Base-by-base conservation (phyloP, 2,797 vertebrate species). In the Crocidura indochinensis region DNA sequence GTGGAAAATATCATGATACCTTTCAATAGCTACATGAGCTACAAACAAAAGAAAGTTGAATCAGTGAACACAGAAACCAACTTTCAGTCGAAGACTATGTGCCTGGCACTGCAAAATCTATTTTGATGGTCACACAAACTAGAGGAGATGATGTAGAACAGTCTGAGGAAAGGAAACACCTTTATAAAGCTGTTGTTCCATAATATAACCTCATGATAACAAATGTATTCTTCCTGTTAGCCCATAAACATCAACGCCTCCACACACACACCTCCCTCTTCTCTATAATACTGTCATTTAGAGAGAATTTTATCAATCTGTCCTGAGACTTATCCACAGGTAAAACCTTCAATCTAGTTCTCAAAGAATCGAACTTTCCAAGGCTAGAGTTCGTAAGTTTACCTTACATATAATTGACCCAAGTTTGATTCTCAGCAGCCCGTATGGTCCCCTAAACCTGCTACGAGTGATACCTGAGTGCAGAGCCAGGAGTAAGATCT, bases 31-130 rank as follows among this genome's bases (percentile, higher is more conserved):
- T 24, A 56, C 14, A 46, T 38, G 88, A 93, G 38, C 47, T 83
- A 87, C 46, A 72, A 75, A 69, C 49, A 83, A 88, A 83, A 67
- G 19, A 84, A 89, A 53, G 38, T 22, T 79, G 38, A 88, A 83
- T 62, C 85, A 88, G 19, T 31, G 87, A 74, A 81, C 31, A 22
- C 51, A 38, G 26, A 92, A 93, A 49, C 10, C 31, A 88, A 71
- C 20, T 88, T 77, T 90, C 47, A 90, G 69, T 9, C 19, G 82
- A 4, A 27, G 8, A 60, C 17, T 51, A 38, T 60, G 47, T 44
- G 22, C 64, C 53, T 83, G 65, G 46, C 6, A 31, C 10, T 69
- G 29, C 29, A 10, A 10, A 87, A 84, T n/a, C n/a, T 10, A 75
- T 62, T 82, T 24, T 71, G 69, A 71, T 20, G 31, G n/a, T 29